Percentiles rank a stretch among this genome's conserved stretches.
phyloP scores from a whole-genome alignment of 2,888 invertebrate species.

The Chironomus tentans region DNA sequence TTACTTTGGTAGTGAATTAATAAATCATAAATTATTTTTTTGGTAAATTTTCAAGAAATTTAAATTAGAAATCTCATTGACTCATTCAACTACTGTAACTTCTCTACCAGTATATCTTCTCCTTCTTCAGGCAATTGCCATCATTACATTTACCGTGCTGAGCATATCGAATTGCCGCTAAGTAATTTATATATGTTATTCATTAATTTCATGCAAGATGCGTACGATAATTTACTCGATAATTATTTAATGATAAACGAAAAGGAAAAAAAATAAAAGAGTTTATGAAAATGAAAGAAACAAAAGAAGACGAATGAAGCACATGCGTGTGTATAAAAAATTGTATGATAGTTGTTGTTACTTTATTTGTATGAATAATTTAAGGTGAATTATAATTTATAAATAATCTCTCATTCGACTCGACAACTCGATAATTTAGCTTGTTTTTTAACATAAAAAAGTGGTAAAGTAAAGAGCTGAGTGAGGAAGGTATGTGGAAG shows the following conservation, averaged over 20 bases:
- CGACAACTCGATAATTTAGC: slow-evolving; percentile 6
- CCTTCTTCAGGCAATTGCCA: background rate
- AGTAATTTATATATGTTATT: background rate
- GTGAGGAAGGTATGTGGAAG: background rate
- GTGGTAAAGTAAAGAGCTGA: background rate
- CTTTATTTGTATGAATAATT: background rate
- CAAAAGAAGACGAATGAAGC: background rate
- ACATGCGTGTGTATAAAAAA: background rate
- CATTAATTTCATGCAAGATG: slow-evolving; percentile 9
- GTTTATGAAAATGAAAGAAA: background rate
- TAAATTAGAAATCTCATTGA: too few species aligned
- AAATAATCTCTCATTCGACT: background rate
- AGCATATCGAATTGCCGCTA: background rate
- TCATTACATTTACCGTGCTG: background rate
- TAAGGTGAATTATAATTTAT: slow-evolving; percentile 2
- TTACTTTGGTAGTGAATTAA: too few species aligned
- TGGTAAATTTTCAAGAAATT: too few species aligned
- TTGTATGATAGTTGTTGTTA: background rate
- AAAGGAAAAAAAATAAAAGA: background rate
- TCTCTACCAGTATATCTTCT: background rate
- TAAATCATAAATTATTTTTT: too few species aligned
- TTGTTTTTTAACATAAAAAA: background rate
- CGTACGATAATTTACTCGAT: slow-evolving; percentile 9
- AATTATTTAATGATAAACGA: slow-evolving; percentile 9
- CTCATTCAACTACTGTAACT: too few species aligned